phyloP scores from a whole-genome alignment of 2,797 vertebrate species.

The Glossophaga mutica region DNA sequence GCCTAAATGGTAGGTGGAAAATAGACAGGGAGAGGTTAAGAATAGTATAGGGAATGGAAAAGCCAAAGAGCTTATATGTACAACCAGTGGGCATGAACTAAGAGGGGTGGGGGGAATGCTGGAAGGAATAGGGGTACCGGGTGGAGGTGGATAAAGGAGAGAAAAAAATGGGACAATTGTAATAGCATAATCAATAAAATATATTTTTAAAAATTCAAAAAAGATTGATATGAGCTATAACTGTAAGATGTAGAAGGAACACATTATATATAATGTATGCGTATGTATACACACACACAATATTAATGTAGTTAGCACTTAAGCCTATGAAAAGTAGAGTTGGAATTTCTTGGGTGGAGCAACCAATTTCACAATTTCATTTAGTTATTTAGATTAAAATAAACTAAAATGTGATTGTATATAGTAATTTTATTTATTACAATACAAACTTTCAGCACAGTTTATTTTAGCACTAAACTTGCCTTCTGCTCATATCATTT shows the following conservation, averaged over 20 bases:
- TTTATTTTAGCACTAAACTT: slow-evolving; percentile 20
- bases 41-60: no score
- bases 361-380: slow-evolving; percentile 40
- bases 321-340: neutral
- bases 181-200: no score
- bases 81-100: no score
- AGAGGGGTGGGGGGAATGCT: no score
- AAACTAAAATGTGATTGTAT: slow-evolving; percentile 32
- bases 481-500: neutral
- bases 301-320: neutral
- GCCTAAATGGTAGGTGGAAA: no score
- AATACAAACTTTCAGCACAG: neutral
- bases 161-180: no score
- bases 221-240: neutral
- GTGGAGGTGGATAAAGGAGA: no score
- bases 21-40: no score
- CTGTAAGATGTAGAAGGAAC: slow-evolving; percentile 1
- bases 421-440: slow-evolving; percentile 25
- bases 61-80: no score
- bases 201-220: no score
- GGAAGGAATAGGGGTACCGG: no score
- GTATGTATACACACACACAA: neutral
- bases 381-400: neutral
- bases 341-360: neutral
- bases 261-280: neutral